Conservation (phyloP, 92 coral and sea anemone genomes). For the Phymanthus crucifer region DNA sequence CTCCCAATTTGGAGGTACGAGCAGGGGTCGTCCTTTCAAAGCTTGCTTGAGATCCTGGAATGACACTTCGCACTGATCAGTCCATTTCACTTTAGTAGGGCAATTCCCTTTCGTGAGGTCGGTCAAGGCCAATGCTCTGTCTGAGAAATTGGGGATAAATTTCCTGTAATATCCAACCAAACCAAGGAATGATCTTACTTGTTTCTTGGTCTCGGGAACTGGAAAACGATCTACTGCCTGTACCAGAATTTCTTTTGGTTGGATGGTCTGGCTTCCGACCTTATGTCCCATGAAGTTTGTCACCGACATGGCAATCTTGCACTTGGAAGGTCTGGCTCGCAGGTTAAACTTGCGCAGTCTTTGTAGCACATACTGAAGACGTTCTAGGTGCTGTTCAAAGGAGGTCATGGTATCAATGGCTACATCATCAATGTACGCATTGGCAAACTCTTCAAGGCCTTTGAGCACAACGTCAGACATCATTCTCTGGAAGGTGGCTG, state of each 20-base stretch:
- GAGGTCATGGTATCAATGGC: slow-evolving; percentile 30
- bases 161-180: slow-evolving; percentile 35
- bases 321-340: slow-evolving; percentile 50
- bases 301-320: slow-evolving; percentile 38
- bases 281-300: slow-evolving; percentile 48
- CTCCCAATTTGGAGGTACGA: background rate
- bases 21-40: background rate
- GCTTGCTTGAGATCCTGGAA: too few species aligned
- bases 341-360: slow-evolving; percentile 35
- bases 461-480: too few species aligned
- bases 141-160: slow-evolving; percentile 40
- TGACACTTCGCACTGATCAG: background rate
- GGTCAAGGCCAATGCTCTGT: slow-evolving; percentile 24
- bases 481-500: slow-evolving; percentile 54
- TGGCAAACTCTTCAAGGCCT: slow-evolving; percentile 46
- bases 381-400: slow-evolving; percentile 38
- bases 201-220: slow-evolving; percentile 47
- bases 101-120: slow-evolving; percentile 13
- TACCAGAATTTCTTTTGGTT: slow-evolving; percentile 37
- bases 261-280: slow-evolving; percentile 37
- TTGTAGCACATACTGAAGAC: slow-evolving; percentile 28
- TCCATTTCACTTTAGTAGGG: slow-evolving; percentile 23
- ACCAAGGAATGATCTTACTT: slow-evolving; percentile 40
- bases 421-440: slow-evolving; percentile 59
- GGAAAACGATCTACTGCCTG: slow-evolving; percentile 34